These are phyloP conservation scores for Hemicordylus capensis DNA, from an alignment of 2,113 vertebrate genomes.

Conservation along the genomic window DNA sequence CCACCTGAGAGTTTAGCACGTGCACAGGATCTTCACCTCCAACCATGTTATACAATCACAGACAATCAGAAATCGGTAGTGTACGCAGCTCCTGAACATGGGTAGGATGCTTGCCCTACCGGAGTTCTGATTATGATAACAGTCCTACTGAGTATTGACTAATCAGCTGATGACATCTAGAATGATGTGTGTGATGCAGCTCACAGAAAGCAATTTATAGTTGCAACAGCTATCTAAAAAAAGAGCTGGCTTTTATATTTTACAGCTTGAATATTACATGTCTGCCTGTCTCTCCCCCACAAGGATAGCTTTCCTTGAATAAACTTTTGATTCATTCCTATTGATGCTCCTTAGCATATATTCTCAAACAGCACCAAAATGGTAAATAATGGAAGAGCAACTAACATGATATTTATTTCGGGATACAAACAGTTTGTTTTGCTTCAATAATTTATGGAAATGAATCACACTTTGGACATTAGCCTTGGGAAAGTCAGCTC, in stretches of 20 bases:
- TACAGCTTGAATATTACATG: neutral
- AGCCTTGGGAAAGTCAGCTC: constrained; percentile 41
- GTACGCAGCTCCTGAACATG: no score
- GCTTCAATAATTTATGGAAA: constrained; percentile 67
- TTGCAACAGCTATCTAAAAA: neutral
- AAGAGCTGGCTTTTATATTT: neutral
- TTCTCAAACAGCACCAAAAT: neutral
- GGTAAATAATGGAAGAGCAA: constrained; percentile 54
- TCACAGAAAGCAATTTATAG: neutral
- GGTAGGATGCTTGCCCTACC: no score
- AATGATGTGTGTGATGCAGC: neutral
- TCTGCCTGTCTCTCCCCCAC: neutral
- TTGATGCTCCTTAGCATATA: neutral
- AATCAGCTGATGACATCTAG: neutral
- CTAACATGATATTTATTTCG: constrained; percentile 46
- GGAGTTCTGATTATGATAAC: no score
- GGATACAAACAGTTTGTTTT: constrained; percentile 31
- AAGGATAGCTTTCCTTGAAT: constrained; percentile 15
- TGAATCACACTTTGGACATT: constrained; percentile 48
- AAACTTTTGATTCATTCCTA: constrained; percentile 36
- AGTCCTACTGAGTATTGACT: neutral
- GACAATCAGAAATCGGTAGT: no score
- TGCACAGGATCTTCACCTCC: no score
- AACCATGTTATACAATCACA: no score
- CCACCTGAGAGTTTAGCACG: no score